Conservation (phyloP, 2,888 invertebrate species). For the Phania funesta region DNA sequence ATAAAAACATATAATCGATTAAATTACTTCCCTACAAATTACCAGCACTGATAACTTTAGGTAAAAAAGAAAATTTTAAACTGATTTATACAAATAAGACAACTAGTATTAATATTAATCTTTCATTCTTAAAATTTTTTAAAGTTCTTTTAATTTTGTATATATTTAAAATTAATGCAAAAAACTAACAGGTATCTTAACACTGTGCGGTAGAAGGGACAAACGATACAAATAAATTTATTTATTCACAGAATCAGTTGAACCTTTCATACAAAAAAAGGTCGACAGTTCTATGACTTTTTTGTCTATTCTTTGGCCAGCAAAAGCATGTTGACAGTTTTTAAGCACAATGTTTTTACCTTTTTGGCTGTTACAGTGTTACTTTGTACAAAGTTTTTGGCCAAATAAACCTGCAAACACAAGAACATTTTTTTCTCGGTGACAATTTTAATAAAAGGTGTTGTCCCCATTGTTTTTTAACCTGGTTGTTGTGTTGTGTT, state of each 20-base stretch:
- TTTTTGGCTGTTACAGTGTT: slow-evolving; percentile 13
- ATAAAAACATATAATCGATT: neutral
- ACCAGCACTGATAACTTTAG: neutral
- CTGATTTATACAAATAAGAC: neutral
- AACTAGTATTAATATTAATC: too few species aligned
- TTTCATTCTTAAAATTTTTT: too few species aligned
- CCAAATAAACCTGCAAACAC: slow-evolving; percentile 21
- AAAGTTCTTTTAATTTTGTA: neutral
- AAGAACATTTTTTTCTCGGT: slow-evolving; percentile 31
- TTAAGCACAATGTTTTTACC: slow-evolving; percentile 23
- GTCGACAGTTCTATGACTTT: slow-evolving; percentile 45
- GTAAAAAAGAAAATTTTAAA: neutral
- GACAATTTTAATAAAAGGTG: slow-evolving; percentile 59
- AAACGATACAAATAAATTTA: slow-evolving; percentile 36
- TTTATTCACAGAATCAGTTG: slow-evolving; percentile 46
- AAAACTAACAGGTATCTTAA: slow-evolving; percentile 8
- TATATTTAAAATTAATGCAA: slow-evolving; percentile 1
- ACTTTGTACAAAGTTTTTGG: slow-evolving; percentile 12
- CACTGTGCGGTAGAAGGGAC: neutral
- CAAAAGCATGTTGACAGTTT: slow-evolving; percentile 59
- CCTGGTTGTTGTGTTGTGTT: neutral
- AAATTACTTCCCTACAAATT: neutral
- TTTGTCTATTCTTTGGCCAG: slow-evolving; percentile 39
- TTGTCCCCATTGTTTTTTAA: slow-evolving; percentile 23
- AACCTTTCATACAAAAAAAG: slow-evolving; percentile 13